Conservation (phyloP, 1,140 invertebrate species). For the Formica exsecta region DNA sequence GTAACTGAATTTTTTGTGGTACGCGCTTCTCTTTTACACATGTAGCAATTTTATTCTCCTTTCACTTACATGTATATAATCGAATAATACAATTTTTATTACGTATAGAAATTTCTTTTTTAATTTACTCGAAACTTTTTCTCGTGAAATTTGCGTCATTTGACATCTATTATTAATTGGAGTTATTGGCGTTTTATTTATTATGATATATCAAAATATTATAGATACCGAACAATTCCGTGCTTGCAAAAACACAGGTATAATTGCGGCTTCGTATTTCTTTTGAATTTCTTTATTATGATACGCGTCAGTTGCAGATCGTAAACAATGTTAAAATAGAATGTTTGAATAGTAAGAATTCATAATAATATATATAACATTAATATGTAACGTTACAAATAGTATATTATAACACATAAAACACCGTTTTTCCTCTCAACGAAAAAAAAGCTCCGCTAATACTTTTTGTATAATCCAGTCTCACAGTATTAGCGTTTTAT, state of each 20-base stretch:
- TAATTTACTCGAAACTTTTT: not conserved
- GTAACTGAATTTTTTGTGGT: slow-evolving; percentile 22
- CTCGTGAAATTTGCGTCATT: not conserved
- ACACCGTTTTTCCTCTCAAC: not conserved
- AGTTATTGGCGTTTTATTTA: not conserved
- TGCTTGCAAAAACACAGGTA: not conserved
- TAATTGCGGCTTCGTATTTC: not conserved
- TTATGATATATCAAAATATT: not conserved
- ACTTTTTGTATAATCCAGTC: slow-evolving; percentile 20
- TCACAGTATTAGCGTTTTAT: not conserved
- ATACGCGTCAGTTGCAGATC: not conserved
- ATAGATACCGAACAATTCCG: not conserved
- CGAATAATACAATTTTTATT: not conserved
- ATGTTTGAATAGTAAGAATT: not conserved
- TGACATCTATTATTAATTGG: not conserved
- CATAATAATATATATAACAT: not conserved
- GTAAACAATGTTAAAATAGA: not conserved
- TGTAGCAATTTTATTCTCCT: not conserved
- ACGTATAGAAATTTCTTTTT: not conserved
- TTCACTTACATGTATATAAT: not conserved
- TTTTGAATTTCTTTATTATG: not conserved
- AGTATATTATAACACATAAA: not conserved
- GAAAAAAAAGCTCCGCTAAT: not conserved
- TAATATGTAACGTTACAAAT: not conserved
- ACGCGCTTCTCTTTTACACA: not conserved